These are phyloP conservation scores for Dolichoris vasculosae DNA, from an alignment of 1,140 invertebrate genomes.

Conservation along the genomic window DNA sequence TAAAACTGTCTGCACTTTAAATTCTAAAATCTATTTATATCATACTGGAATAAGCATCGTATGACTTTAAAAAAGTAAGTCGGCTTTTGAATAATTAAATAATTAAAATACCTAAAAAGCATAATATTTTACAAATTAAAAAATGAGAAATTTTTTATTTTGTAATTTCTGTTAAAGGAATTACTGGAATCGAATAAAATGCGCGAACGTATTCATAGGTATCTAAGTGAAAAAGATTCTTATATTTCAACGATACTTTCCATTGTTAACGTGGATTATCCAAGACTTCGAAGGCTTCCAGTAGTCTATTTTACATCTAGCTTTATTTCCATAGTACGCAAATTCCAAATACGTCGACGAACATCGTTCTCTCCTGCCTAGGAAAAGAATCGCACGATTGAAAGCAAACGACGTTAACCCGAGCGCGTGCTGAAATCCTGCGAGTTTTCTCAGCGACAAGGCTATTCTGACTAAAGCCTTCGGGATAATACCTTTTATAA, in stretches of 20 bases:
- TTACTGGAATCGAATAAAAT: background rate
- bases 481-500: constrained; percentile 43
- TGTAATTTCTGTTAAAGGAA: background rate
- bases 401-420: background rate
- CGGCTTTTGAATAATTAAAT: too few relatives aligned
- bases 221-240: background rate
- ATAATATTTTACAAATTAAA: too few relatives aligned
- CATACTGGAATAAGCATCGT: too few relatives aligned
- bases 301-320: background rate
- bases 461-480: constrained; percentile 23
- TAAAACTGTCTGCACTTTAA: too few relatives aligned
- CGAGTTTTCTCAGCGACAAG: background rate
- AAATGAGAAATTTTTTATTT: too few relatives aligned
- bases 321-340: background rate
- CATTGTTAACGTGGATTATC: background rate
- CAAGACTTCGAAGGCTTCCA: background rate
- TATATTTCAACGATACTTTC: background rate
- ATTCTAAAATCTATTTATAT: too few relatives aligned
- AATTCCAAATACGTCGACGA: background rate
- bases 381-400: background rate
- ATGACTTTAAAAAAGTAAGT: too few relatives aligned
- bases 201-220: background rate
- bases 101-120: too few relatives aligned
- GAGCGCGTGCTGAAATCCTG: background rate
- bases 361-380: background rate